Conservation (phyloP, 2,888 invertebrate genomes). For the Heliothis peltigera region DNA sequence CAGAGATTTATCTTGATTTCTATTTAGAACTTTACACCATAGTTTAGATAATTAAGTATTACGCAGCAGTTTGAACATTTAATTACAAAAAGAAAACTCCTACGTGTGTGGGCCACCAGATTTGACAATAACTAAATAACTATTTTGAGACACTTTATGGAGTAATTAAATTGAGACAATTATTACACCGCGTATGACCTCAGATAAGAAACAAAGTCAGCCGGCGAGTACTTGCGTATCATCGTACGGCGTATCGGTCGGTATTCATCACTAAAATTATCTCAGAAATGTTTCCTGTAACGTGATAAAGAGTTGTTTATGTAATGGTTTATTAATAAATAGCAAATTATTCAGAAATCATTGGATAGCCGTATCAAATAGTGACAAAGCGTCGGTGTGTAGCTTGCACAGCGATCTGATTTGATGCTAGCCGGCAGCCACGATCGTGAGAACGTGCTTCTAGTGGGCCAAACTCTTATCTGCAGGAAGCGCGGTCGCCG, state of each 20-base stretch:
- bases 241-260: conserved; percentile 50
- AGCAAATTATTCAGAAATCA: conserved; percentile 51
- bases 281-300: conserved; percentile 71
- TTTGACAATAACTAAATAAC: conserved; percentile 57
- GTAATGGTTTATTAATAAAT: conserved; percentile 68
- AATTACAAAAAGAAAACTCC: conserved; percentile 45
- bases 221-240: conserved; percentile 59
- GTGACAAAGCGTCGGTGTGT: conserved; percentile 19
- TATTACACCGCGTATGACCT: conserved; percentile 70
- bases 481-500: conserved; percentile 83
- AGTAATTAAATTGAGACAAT: conserved; percentile 71
- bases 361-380: conserved; percentile 17
- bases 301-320: conserved; percentile 72
- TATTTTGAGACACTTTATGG: conserved; percentile 64
- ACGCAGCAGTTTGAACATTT: conserved; percentile 20
- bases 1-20: background rate
- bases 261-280: conserved; percentile 72
- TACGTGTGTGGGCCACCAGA: conserved; percentile 52
- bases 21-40: background rate
- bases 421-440: conserved; percentile 46
- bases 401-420: conserved; percentile 24
- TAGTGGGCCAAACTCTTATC: conserved; percentile 83
- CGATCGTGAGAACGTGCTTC: conserved; percentile 76
- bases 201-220: conserved; percentile 75
- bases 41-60: conserved; percentile 2